Evolutionary conservation across 2,888 invertebrate species (phyloP), one percentile per base, ranked within the genome.

Genomic region (Tachina lurida): DNA sequence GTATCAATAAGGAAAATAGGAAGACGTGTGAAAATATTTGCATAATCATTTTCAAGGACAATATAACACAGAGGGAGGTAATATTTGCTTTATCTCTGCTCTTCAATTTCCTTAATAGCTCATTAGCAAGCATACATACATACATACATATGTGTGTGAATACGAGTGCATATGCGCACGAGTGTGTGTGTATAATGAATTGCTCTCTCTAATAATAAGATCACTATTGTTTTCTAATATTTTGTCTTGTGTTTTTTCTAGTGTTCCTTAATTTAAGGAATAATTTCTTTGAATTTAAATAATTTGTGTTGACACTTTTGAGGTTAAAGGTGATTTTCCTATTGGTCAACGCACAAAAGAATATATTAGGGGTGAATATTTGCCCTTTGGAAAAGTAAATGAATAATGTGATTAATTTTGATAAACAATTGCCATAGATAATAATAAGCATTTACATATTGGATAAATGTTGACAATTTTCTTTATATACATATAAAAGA

Each of bases 61-160:
- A 81, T 54, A 45, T n/a, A 49, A 43, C 74, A 62, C 75, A 68
- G 60, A 75, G 75, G 81, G 81, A 75, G 81, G 80, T 31, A n/a
- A 43, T 49, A 22, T 67, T 49, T 62, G 3, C 39, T 62, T 58
- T 73, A 13, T 47, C 12, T 60, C 13, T 60, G 65, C 58, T 74
- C 58, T 63, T 79, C 62, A 54, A 31, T 58, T 54, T 62, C 17
- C 60, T 43, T 70, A 13, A 22, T 39, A 22, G 4, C 52, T 78
- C 43, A 78, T 75, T 75, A 63, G 52, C 74, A 63, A 63, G 17
- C 13, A 19, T 13, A 9, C 15, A 58, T 45, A 31, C 74, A 63
- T 75, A 39, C 13, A 19, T 13, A 9, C 9, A 4, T 22, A 22
- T 22, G 22, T 22, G 45, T 45, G 13, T 12, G 2, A 8, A 58